Base-by-base conservation (phyloP, 2,113 vertebrate genomes). In the Connochaetes taurinus region DNA sequence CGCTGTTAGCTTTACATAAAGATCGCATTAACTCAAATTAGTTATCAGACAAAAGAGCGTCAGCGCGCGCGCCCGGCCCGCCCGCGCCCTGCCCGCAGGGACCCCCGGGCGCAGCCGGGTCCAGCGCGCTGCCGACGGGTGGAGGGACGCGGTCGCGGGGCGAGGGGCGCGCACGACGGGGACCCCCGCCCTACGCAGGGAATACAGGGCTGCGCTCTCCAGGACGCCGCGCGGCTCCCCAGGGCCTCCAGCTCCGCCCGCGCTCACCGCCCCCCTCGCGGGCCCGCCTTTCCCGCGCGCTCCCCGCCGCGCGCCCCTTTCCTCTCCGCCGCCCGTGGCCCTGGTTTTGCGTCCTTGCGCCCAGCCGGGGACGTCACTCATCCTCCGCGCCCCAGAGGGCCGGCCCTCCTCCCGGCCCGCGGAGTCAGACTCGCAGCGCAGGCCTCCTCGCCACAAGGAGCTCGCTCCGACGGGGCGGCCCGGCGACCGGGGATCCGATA, bases 1-100 rank as follows among this genome's bases (percentile, higher is more conserved):
- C 98, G 99, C 99, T 99, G 99, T 99, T 99, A 99, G 99, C 98
- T 99, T 99, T 99, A 98, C 99, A 99, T 99, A 99, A 99, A 99
- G 99, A 99, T 99, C 98, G 98, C 99, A 99, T 99, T 99, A 99
- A 99, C 99, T 99, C 99, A 98, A 99, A 99, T 99, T 99, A 99
- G 99, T 99, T 99, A 99, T 99, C 99, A 99, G 98, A 99, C 99
- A 99, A 99, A 99, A 98, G 99, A 98, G 98, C 98, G 98, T 98
- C 98, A 87, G 98, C 98, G 97, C 98, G 98, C 60, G 78, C 78
- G 85, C 98, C 98, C 98, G 98, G 98, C 99, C 98, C 2, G 71
- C 88, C 81, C 78, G 71, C 50, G 96, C 98, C 98, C 91, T 98
- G 98, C 95, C 96, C 92, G 81, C 87, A 21, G 90, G 92, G 90